Percentiles rank a stretch among this genome's conserved stretches.
These are phyloP conservation scores for Pachypeltis micranthus DNA, from an alignment of 1,140 invertebrate genomes.

Conservation along the genomic window DNA sequence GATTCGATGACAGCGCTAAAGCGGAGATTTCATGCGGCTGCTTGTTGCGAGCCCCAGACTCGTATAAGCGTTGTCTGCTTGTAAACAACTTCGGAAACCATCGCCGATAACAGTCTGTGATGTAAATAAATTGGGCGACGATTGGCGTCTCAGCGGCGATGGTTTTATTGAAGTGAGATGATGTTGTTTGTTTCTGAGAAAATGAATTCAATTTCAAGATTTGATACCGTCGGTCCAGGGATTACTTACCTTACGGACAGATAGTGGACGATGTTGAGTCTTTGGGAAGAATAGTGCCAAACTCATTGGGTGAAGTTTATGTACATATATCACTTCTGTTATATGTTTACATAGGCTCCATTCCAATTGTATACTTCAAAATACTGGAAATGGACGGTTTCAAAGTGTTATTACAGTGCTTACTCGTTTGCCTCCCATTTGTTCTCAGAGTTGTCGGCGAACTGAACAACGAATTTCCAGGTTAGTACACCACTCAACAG, in stretches of 20 bases:
- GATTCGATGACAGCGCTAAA: too few species aligned
- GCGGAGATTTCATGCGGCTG: too few species aligned
- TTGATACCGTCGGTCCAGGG: not conserved
- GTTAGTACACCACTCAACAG: too few species aligned
- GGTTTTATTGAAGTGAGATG: not conserved
- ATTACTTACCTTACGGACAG: not conserved
- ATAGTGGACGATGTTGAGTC: not conserved
- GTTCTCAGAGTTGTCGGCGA: not conserved
- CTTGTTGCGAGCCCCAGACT: too few species aligned
- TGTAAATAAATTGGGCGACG: constrained; percentile 1
- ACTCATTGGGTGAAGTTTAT: not conserved
- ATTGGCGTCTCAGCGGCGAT: not conserved
- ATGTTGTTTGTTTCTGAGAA: not conserved
- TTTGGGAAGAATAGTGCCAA: not conserved
- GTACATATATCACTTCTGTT: not conserved
- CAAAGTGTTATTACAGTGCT: not conserved
- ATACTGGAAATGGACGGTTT: constrained; percentile 2
- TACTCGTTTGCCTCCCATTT: not conserved
- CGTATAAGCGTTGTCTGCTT: constrained; percentile 8
- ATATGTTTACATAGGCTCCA: constrained; percentile 6
- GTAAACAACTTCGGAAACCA: not conserved
- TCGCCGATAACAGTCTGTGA: not conserved
- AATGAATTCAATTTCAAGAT: not conserved
- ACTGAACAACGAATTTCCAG: too few species aligned
- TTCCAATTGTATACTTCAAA: not conserved